phyloP scores from a whole-genome alignment of 2,797 vertebrate genomes.

The Sebastes oblongus region DNA sequence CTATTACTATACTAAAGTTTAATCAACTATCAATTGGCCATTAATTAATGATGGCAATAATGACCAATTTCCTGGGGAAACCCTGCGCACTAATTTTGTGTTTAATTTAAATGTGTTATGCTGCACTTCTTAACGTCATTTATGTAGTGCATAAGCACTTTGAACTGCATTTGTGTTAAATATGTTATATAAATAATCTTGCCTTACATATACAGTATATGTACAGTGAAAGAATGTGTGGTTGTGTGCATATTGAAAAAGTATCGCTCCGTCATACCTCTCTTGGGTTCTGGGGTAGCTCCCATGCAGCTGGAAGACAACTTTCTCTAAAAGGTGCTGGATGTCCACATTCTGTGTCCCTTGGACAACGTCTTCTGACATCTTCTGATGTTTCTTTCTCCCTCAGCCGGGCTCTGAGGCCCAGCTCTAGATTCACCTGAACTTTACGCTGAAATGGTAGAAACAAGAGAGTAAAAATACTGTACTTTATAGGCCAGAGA shows the following conservation, averaged over 20 bases:
- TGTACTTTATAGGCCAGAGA: too few species aligned
- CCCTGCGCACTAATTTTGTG: too few species aligned
- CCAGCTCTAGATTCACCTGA: slow-evolving; percentile 59
- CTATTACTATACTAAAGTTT: accelerated
- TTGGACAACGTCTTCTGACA: slow-evolving; percentile 83
- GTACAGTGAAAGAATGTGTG: background rate
- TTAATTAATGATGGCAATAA: too few species aligned
- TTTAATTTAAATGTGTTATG: too few species aligned
- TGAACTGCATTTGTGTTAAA: background rate
- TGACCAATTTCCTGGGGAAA: too few species aligned
- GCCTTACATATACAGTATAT: background rate
- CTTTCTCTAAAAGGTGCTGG: slow-evolving; percentile 92
- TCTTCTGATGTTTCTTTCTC: slow-evolving; percentile 82
- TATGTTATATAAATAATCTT: background rate
- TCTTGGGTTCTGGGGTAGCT: slow-evolving; percentile 92
- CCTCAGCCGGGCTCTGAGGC: slow-evolving; percentile 65
- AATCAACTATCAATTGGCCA: accelerated
- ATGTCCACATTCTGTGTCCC: slow-evolving; percentile 93
- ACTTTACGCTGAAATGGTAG: slow-evolving; percentile 78
- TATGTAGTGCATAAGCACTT: too few species aligned
- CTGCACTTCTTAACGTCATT: too few species aligned
- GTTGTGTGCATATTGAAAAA: background rate
- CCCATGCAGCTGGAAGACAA: slow-evolving; percentile 91
- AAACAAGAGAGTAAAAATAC: slow-evolving; percentile 7
- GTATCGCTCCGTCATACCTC: slow-evolving; percentile 72